phyloP scores from a whole-genome alignment of 1,140 invertebrate genomes.

The Pachypeltis micranthus region DNA sequence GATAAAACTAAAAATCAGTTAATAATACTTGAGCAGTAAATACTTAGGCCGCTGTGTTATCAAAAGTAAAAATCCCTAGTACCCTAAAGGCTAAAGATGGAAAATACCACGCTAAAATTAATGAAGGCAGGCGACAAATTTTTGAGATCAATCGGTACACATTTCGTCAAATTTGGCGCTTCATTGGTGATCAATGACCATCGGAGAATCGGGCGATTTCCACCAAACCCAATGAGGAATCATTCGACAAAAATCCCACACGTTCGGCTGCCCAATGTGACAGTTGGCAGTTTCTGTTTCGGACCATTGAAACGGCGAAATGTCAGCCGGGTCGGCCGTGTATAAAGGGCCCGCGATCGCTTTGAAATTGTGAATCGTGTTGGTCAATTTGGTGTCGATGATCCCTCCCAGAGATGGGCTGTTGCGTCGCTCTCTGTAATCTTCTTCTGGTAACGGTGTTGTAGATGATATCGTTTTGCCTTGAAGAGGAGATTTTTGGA shows the following conservation, averaged over 20 bases:
- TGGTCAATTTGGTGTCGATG: constrained; percentile 26
- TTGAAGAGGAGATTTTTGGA: neutral
- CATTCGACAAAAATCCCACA: constrained; percentile 55
- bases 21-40: too few relatives aligned
- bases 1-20: too few relatives aligned
- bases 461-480: neutral
- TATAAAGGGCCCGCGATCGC: constrained; percentile 26
- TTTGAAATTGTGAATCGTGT: constrained; percentile 16
- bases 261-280: constrained; percentile 64
- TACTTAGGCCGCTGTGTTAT: too few relatives aligned
- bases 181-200: too few relatives aligned
- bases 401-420: constrained; percentile 17
- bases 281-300: constrained; percentile 40
- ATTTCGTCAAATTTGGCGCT: too few relatives aligned
- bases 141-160: too few relatives aligned
- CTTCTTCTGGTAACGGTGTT: constrained; percentile 1
- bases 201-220: too few relatives aligned
- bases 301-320: constrained; percentile 59
- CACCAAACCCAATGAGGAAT: constrained; percentile 42
- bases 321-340: constrained; percentile 24
- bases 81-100: too few relatives aligned
- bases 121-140: too few relatives aligned
- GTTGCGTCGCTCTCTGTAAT: neutral
- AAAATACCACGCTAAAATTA: too few relatives aligned
- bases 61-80: too few relatives aligned